Conservation (phyloP, 2,888 invertebrate species). For the Ormyrus pomaceus region DNA sequence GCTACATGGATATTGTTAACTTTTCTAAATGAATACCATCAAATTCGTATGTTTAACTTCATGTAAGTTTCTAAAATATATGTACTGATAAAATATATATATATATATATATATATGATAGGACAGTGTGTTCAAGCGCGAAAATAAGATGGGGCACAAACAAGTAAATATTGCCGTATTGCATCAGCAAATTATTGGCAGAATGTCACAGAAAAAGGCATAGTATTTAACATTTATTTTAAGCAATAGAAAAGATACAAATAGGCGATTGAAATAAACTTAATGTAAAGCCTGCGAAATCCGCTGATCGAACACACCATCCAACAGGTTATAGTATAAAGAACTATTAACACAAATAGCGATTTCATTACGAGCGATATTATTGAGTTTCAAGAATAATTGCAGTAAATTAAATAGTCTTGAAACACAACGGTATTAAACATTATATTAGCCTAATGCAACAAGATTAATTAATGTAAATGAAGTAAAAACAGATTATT, state of each 20-base stretch:
- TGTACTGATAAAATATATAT: conserved; percentile 3
- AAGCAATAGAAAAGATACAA: conserved; percentile 48
- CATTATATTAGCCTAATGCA: conserved; percentile 37
- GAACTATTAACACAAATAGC: conserved; percentile 51
- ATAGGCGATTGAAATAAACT: conserved; percentile 42
- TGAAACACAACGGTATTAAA: conserved; percentile 26
- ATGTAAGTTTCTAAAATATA: conserved; percentile 27
- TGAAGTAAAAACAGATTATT: conserved; percentile 10
- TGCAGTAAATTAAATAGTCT: not conserved
- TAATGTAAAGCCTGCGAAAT: conserved; percentile 41
- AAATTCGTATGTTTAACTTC: conserved; percentile 24
- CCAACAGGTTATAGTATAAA: conserved; percentile 36
- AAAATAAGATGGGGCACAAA: conserved; percentile 46
- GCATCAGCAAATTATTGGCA: conserved; percentile 45
- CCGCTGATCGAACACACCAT: conserved; percentile 47
- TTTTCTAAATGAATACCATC: conserved; percentile 35
- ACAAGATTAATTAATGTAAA: conserved; percentile 36
- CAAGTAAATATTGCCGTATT: conserved; percentile 24
- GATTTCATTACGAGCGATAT: conserved; percentile 40
- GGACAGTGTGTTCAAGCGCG: conserved; percentile 51
- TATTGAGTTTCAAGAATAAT: conserved; percentile 14
- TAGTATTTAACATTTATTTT: conserved; percentile 39
- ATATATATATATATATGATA: not conserved
- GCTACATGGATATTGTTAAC: conserved; percentile 22
- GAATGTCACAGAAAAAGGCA: conserved; percentile 52